Evolutionary conservation across 2,797 vertebrate genomes (phyloP).

Genomic region (Sebastes minor): DNA sequence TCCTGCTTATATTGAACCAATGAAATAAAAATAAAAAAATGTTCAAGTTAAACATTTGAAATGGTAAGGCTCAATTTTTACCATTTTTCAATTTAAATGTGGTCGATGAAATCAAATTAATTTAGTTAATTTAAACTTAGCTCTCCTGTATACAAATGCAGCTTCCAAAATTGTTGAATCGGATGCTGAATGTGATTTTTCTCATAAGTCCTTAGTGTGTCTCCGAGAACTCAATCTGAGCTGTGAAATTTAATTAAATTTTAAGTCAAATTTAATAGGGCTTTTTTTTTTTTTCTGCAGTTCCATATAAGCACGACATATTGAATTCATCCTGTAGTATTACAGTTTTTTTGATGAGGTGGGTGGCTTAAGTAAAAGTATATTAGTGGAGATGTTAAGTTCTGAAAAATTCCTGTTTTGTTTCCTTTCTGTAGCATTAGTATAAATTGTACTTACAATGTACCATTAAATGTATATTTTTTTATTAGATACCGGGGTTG

Average conservation of each 20-base stretch:
- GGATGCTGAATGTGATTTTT: not conserved
- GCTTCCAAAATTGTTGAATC: not conserved
- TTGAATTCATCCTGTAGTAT: not conserved
- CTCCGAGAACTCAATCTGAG: not conserved
- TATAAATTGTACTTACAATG: not conserved
- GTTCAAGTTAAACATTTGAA: not conserved
- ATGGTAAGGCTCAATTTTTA: not conserved
- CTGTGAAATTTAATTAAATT: not conserved
- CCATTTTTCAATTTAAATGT: not conserved
- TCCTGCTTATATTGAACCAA: constrained; percentile 13
- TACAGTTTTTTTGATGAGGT: not conserved
- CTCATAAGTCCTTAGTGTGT: not conserved
- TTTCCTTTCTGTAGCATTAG: not conserved
- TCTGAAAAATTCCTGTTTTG: not conserved
- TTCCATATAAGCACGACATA: not conserved
- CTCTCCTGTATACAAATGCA: not conserved
- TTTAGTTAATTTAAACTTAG: not conserved
- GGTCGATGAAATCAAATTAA: not conserved
- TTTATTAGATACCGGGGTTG: not conserved
- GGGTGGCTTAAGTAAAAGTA: not conserved
- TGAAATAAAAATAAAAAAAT: not conserved
- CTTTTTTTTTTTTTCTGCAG: not conserved
- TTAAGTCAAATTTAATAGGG: not conserved
- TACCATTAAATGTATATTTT: not conserved
- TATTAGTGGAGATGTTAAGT: not conserved